A percentile compares a stretch with the other conserved stretches of the same genome.
phyloP scores from a whole-genome alignment of 2,888 invertebrate genomes.

The Dyspetes luteomarginatus region DNA sequence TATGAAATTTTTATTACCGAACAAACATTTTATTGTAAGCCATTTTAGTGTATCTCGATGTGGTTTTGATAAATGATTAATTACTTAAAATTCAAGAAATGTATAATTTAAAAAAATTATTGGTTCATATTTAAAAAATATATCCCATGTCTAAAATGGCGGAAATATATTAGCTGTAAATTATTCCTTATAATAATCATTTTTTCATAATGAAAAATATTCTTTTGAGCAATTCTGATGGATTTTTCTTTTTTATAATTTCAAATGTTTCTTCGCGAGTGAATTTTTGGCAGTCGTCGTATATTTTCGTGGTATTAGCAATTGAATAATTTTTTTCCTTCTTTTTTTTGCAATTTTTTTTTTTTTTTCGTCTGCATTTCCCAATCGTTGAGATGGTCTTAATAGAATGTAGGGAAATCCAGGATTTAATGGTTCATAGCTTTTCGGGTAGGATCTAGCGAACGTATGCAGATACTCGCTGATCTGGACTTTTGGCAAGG shows the following conservation, averaged over 20 bases:
- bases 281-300: background rate
- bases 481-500: constrained; percentile 58
- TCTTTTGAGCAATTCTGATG: too few species aligned
- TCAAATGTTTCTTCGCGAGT: background rate
- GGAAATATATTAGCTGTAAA: too few species aligned
- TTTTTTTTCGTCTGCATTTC: background rate
- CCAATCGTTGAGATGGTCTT: constrained; percentile 14
- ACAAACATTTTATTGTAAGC: too few species aligned
- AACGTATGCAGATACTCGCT: constrained; percentile 55
- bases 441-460: constrained; percentile 45
- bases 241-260: background rate
- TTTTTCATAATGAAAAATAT: background rate
- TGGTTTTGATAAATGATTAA: too few species aligned
- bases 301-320: background rate
- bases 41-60: too few species aligned
- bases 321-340: background rate
- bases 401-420: constrained; percentile 57
- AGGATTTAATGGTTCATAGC: constrained; percentile 61
- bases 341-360: constrained; percentile 2
- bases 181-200: too few species aligned
- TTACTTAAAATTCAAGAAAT: too few species aligned
- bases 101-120: too few species aligned
- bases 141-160: too few species aligned
- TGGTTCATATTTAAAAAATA: too few species aligned
- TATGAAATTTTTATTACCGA: too few species aligned